Base-by-base conservation (phyloP, 2,113 vertebrate species). In the Pseudorhombus dupliciocellatus region DNA sequence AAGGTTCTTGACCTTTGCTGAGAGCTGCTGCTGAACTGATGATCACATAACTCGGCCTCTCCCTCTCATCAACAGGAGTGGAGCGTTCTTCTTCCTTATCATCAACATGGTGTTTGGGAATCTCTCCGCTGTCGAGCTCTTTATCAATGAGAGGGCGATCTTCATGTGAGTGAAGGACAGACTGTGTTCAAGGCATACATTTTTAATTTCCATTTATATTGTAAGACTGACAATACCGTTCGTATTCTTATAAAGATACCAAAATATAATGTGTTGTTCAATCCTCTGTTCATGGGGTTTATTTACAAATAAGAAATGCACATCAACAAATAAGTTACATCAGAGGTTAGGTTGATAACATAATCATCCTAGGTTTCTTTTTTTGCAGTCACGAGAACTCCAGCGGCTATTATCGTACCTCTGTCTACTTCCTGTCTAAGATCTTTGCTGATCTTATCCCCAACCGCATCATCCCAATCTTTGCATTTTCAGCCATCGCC, bases 101-200 rank as follows among this genome's bases (percentile, higher is more conserved):
- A 94, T 95, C 77, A 95, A 94, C 88, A 94, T 94, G 92, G 92
- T 95, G 50, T 95, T 95, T 89, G 92, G 88, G 21, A 95, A 95
- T 83, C 89, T 95, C 48, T 95, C 94, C 5, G 93, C 94, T 0
- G 93, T 95, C 59, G 94, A 95, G 61, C 92, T 95, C 75, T 95
- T 95, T 74, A 94, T 95, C 79, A 91, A 90, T 1, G 94, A 95
- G 68, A 88, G 94, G 57, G 90, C 80, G 0, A 91, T 95, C 62
- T 95, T 95, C 76, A 88, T 94, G 94, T 95, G 79, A 92, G 93
- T 87, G 31, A 30, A 25, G 53, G 21, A 69, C 60, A 37, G 46
- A n/a, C 7, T 62, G 1, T 15, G 4, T 44, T 16, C 4, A 18
- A 44, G 15, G 40, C 40, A 44, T 5, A 16, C 12, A 37, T 37